Percentiles rank a stretch among this genome's conserved stretches.
phyloP scores from a whole-genome alignment of 2,113 vertebrate genomes.

The human (Homo sapiens) region DNA sequence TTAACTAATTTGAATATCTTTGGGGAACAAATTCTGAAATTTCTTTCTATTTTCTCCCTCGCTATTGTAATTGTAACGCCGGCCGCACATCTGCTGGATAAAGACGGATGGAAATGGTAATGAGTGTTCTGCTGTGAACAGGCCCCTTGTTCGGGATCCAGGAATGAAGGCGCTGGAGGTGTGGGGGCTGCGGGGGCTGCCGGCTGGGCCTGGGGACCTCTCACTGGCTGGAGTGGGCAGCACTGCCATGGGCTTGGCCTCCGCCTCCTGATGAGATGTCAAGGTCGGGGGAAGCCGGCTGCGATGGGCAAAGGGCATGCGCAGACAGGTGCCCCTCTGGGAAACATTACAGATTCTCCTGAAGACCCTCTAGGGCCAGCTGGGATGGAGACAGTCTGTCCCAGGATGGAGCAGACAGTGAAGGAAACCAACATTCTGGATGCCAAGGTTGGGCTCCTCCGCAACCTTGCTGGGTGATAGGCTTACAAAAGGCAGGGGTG shows the following conservation, averaged over 20 bases:
- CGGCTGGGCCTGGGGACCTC: neutral
- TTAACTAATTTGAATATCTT: slow-evolving; percentile 91
- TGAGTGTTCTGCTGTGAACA: slow-evolving; percentile 69
- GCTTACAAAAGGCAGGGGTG: neutral
- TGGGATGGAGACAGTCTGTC: neutral
- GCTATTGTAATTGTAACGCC: slow-evolving; percentile 80
- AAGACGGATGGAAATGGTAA: slow-evolving; percentile 78
- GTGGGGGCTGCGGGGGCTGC: neutral
- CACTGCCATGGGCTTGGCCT: neutral
- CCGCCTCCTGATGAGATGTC: neutral
- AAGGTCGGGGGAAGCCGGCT: neutral
- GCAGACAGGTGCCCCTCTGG: neutral
- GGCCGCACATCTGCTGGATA: slow-evolving; percentile 84
- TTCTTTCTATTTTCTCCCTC: slow-evolving; percentile 84
- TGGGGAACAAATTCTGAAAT: slow-evolving; percentile 85
- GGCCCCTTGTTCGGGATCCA: slow-evolving; percentile 32
- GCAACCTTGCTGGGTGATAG: no score
- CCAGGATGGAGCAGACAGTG: neutral
- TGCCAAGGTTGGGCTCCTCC: neutral
- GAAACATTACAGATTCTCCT: neutral
- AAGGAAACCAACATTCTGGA: neutral
- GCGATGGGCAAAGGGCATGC: neutral
- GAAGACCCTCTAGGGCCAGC: neutral
- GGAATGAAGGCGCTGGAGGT: neutral
- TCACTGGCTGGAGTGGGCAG: neutral